Conservation (phyloP, 2,797 vertebrate genomes). For the Choloepus didactylus region DNA sequence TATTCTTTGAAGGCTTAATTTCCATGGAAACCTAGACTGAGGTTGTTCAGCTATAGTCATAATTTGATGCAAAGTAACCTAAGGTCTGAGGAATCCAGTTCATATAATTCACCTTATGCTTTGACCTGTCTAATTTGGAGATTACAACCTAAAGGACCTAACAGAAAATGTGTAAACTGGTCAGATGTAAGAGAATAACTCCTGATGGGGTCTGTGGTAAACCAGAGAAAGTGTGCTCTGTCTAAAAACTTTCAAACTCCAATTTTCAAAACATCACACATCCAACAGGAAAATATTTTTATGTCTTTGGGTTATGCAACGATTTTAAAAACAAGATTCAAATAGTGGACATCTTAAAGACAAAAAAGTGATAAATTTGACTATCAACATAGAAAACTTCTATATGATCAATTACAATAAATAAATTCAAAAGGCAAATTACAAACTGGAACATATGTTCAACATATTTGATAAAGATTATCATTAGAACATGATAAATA, state of each 20-base stretch:
- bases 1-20: constrained; percentile 35
- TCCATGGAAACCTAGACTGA: background rate
- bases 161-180: background rate
- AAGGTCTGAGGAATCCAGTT: background rate
- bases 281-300: background rate
- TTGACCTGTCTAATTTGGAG: background rate
- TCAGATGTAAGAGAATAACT: background rate
- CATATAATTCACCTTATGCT: constrained; percentile 10
- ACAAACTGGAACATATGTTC: background rate
- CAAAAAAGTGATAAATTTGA: background rate
- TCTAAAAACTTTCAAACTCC: constrained; percentile 19
- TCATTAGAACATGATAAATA: constrained; percentile 5
- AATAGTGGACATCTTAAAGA: background rate
- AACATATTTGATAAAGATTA: background rate
- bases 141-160: background rate
- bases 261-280: background rate
- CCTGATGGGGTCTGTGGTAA: background rate
- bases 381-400: constrained; percentile 27
- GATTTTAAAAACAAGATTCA: constrained; percentile 4
- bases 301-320: background rate
- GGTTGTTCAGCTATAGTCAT: background rate
- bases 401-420: background rate
- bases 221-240: background rate
- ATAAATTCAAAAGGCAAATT: constrained; percentile 17
- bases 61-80: constrained; percentile 5